Evolutionary conservation across 53 echinoderm and acorn worm species (phyloP).

Genomic region (Astropecten irregularis): DNA sequence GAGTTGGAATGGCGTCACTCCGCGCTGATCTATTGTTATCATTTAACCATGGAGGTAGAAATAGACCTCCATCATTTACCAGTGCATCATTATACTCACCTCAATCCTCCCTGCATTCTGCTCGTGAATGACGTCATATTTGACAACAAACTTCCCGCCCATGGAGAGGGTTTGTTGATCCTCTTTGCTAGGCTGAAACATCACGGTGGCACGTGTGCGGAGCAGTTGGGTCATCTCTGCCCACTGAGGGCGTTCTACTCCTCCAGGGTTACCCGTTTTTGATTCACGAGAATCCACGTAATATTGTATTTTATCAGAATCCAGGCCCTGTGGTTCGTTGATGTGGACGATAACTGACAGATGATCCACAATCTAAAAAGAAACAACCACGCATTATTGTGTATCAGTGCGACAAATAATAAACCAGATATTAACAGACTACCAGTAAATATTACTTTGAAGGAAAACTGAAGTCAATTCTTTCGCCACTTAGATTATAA

Average conservation of each 20-base stretch:
- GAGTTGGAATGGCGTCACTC: no score
- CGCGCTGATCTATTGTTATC: no score
- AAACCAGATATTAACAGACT: no score
- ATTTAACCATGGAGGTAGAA: no score
- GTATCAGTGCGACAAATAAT: no score
- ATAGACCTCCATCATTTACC: not conserved
- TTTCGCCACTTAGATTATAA: not conserved
- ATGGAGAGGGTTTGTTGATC: conserved; percentile 36
- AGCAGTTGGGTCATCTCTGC: not conserved
- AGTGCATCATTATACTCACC: no score
- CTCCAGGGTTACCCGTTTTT: not conserved
- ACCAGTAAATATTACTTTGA: not conserved
- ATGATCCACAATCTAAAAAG: conserved; percentile 43
- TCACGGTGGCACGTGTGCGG: conserved; percentile 19
- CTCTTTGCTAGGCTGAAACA: conserved; percentile 28
- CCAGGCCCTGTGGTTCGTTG: conserved; percentile 61
- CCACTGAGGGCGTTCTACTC: conserved; percentile 8
- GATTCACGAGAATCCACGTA: not conserved
- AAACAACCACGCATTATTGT: no score
- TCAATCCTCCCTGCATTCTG: conserved; percentile 58
- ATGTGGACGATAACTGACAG: conserved; percentile 52
- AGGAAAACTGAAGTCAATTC: not conserved
- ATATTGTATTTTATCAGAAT: not conserved
- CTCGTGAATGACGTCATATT: conserved; percentile 65
- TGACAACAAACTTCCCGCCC: conserved; percentile 60